These are phyloP conservation scores for Telmatherina bonti DNA, from an alignment of 2,797 vertebrate species.

Conservation along the genomic window DNA sequence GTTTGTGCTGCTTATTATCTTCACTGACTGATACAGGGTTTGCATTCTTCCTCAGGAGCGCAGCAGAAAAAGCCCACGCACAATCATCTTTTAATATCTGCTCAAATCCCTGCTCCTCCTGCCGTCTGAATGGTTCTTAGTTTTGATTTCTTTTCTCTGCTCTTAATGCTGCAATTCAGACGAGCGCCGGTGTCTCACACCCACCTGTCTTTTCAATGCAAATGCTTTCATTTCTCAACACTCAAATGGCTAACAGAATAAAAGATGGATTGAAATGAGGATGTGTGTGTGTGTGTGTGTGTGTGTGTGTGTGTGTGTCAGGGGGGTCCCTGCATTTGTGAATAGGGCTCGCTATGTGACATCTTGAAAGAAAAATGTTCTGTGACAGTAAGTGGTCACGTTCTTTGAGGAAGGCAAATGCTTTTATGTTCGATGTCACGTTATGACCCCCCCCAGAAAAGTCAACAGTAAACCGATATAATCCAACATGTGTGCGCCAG, in stretches of 20 bases:
- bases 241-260: slow-evolving; percentile 64
- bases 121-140: slow-evolving; percentile 68
- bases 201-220: slow-evolving; percentile 77
- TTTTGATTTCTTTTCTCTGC: slow-evolving; percentile 60
- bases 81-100: slow-evolving; percentile 85
- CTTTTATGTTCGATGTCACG: slow-evolving; percentile 34
- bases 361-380: slow-evolving; percentile 43
- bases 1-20: slow-evolving; percentile 78
- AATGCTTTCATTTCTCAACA: slow-evolving; percentile 62
- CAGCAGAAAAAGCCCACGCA: slow-evolving; percentile 79
- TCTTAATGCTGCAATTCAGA: slow-evolving; percentile 71
- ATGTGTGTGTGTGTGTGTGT: slow-evolving; percentile 2
- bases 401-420: slow-evolving; percentile 52
- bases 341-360: slow-evolving; percentile 42
- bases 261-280: slow-evolving; percentile 52
- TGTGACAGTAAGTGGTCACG: slow-evolving; percentile 40
- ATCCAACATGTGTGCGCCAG: not conserved
- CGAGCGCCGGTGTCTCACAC: slow-evolving; percentile 68
- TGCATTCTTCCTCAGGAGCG: slow-evolving; percentile 78
- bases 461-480: slow-evolving; percentile 25
- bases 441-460: slow-evolving; percentile 7
- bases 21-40: slow-evolving; percentile 79
- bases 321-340: slow-evolving; percentile 50
- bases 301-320: too few relatives aligned
- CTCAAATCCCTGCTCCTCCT: slow-evolving; percentile 75